Percentiles rank a stretch among this genome's conserved stretches.
phyloP scores from a whole-genome alignment of 2,888 invertebrate genomes.

The Calliscelio sp. region DNA sequence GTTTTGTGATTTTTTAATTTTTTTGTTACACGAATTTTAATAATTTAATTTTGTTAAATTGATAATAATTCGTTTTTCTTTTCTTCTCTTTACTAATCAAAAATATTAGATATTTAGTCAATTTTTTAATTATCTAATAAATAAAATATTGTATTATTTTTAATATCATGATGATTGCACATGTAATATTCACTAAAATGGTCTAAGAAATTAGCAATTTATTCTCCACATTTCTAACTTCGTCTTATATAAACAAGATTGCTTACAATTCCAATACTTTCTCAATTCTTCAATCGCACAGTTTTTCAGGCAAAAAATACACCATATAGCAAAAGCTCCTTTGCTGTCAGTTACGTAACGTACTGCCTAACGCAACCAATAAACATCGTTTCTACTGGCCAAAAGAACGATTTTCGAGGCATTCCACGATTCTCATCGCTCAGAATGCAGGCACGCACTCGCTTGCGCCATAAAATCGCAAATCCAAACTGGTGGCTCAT shows the following conservation, averaged over 20 bases:
- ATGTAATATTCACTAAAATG: no score
- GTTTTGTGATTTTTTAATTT: no score
- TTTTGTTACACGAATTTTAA: no score
- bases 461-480: constrained; percentile 63
- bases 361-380: constrained; percentile 9
- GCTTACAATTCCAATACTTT: neutral
- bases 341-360: constrained; percentile 32
- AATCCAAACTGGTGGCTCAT: constrained; percentile 63
- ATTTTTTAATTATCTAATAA: no score
- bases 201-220: no score
- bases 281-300: constrained; percentile 34
- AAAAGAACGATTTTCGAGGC: constrained; percentile 49
- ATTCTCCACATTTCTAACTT: no score
- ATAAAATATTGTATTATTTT: no score
- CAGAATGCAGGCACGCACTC: constrained; percentile 55
- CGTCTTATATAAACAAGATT: constrained; percentile 6
- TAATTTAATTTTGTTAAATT: no score
- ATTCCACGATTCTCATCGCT: constrained; percentile 44
- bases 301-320: constrained; percentile 17
- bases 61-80: no score
- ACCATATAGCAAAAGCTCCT: neutral
- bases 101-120: no score
- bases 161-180: no score
- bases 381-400: constrained; percentile 22
- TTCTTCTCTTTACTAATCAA: no score